These are phyloP conservation scores for Amblyjoppa proteus DNA, from an alignment of 2,888 invertebrate species.

Conservation along the genomic window DNA sequence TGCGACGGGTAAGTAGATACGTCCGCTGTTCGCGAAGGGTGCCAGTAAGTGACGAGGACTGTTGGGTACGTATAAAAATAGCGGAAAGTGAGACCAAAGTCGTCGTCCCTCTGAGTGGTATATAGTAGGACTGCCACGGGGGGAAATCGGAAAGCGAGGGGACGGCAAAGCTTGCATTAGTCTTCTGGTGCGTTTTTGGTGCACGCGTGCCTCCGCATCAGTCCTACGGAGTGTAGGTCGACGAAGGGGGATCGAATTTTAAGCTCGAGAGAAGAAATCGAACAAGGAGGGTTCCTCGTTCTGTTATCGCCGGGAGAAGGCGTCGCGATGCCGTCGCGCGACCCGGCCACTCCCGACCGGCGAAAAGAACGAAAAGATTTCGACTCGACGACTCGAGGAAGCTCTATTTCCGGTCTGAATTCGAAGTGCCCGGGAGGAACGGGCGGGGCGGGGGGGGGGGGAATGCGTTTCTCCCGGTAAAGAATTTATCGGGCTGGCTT, in stretches of 20 bases:
- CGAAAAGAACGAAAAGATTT: constrained; percentile 51
- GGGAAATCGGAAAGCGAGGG: constrained; percentile 37
- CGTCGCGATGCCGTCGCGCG: constrained; percentile 16
- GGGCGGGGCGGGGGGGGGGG: background rate
- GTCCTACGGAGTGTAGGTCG: background rate
- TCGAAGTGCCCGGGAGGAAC: constrained; percentile 46
- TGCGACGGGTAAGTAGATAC: constrained; percentile 20
- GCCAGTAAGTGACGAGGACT: constrained; percentile 38
- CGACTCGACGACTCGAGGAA: constrained; percentile 70
- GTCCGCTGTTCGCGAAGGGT: constrained; percentile 45
- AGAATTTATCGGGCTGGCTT: constrained; percentile 66
- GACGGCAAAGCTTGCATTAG: constrained; percentile 17
- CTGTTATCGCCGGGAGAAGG: constrained; percentile 19
- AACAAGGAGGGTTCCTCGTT: constrained; percentile 50
- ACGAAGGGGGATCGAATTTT: constrained; percentile 66
- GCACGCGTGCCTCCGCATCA: constrained; percentile 26
- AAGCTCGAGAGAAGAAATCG: constrained; percentile 71
- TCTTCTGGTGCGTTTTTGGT: constrained; percentile 10
- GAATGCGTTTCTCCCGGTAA: constrained; percentile 53
- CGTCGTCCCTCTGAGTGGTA: constrained; percentile 47
- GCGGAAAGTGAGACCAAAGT: constrained; percentile 55
- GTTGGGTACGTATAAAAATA: constrained; percentile 61
- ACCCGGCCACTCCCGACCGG: constrained; percentile 21
- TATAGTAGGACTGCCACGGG: constrained; percentile 16
- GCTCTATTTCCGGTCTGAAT: constrained; percentile 78